Evolutionary conservation across 2,797 vertebrate species (phyloP).

Genomic region (Geotrypetes seraphini): DNA sequence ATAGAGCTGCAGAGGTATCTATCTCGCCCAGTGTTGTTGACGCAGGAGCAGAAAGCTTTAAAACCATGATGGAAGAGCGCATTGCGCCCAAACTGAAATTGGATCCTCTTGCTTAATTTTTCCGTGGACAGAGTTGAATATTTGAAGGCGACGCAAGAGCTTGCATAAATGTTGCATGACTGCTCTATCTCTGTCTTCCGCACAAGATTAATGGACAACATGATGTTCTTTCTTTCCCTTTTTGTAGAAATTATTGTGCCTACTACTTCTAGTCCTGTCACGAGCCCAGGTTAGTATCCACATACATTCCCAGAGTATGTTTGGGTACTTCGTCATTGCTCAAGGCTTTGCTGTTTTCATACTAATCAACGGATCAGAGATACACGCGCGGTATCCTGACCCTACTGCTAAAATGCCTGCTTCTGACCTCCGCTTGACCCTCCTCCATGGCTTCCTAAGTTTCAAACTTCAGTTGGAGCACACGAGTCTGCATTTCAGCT

Average conservation of each 20-base stretch:
- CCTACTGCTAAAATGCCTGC: conserved; percentile 41
- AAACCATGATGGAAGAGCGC: fast-evolving
- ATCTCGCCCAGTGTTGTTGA: neutral
- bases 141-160: too few relatives aligned
- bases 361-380: conserved; percentile 20
- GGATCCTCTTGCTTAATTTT: too few relatives aligned
- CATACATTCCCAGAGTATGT: conserved; percentile 71
- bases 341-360: conserved; percentile 3
- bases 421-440: conserved; percentile 23
- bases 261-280: conserved; percentile 94
- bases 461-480: too few relatives aligned
- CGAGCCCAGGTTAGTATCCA: conserved; percentile 99
- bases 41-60: fast-evolving
- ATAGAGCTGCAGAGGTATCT: too few relatives aligned
- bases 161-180: conserved; percentile 56
- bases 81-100: too few relatives aligned
- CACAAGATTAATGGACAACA: conserved; percentile 91
- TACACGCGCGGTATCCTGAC: conserved; percentile 1
- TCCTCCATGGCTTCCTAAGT: too few relatives aligned
- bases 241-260: conserved; percentile 96
- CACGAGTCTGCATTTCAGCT: too few relatives aligned
- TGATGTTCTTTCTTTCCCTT: conserved; percentile 81
- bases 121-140: too few relatives aligned
- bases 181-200: conserved; percentile 76
- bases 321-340: conserved; percentile 54